Evolutionary conservation across 1,140 invertebrate species (phyloP), one percentile per base, ranked within the genome.

Genomic region (Pseudomyrmex cubaensis): DNA sequence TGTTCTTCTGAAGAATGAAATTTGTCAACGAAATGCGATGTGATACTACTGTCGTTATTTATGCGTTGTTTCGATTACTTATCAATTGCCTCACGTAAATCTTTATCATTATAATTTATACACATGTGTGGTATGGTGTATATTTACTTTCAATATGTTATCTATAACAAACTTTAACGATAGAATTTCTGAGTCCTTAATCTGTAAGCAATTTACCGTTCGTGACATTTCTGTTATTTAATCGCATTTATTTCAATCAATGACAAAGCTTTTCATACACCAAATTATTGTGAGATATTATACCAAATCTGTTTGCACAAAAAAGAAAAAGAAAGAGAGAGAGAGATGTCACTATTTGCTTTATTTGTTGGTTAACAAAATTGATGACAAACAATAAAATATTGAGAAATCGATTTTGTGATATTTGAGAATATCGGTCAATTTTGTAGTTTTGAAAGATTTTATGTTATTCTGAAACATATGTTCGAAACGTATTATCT

Each of bases 181-280:
- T 80, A 72, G 72, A 61, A 80, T 80, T 80, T 50, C 54, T 1
- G 44, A 80, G 44, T 4, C 57, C 25, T 72, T 80, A 80, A 72
- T 72, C 66, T 70, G 25, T 13, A 12, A 15, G 8, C 20, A 72
- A 80, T 80, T 80, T 80, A 50, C 66, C 66, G 76, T 80, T 80
- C 76, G 76, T 80, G 76, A 72, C 76, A 59, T 80, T 44, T 61
- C 66, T 54, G 44, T 72, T 80, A 72, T 80, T 59, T 80, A 46
- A 48, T 80, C n/a, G 54, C 66, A 80, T 80, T 80, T 59, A 72
- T 66, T 59, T 72, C 54, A 70, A 80, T 80, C 76, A 80, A 61
- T 25, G 35, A 25, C n/a, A 80, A 10, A 57, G 54, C 13, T 4
- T 50, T 12, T 48, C 64, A 35, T 1, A 61, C 2, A 20, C 25